A percentile compares a stretch with the other conserved stretches of the same genome.
Conservation (phyloP, 2,888 invertebrate genomes). For the Leucoptera coffeella region DNA sequence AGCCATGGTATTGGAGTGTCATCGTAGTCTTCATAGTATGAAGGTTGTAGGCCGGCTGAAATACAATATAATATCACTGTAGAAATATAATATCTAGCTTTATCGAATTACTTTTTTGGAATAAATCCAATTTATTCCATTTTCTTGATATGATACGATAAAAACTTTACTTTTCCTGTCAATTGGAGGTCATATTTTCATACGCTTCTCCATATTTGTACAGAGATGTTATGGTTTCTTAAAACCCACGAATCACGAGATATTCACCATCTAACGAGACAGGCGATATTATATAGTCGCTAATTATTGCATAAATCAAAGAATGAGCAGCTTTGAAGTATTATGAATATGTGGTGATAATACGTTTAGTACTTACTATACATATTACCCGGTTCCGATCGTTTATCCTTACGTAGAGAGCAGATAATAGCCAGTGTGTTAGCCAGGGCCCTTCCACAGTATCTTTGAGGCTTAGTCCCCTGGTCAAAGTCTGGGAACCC, state of each 20-base stretch:
- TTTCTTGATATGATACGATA: too few species aligned
- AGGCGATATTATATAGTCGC: too few species aligned
- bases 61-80: constrained; percentile 7
- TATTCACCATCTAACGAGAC: too few species aligned
- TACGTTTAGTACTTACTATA: constrained; percentile 6
- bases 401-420: constrained; percentile 12
- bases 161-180: too few species aligned
- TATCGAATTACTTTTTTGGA: not conserved
- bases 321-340: not conserved
- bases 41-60: constrained; percentile 16
- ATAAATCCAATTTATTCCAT: not conserved
- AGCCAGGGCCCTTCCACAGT: constrained; percentile 21
- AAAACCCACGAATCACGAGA: too few species aligned
- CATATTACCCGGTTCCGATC: constrained; percentile 15
- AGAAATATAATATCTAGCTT: not conserved
- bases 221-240: too few species aligned
- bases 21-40: constrained; percentile 16
- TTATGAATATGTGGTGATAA: not conserved
- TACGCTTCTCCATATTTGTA: too few species aligned
- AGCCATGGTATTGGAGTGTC: constrained; percentile 13
- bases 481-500: not conserved
- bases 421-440: constrained; percentile 17
- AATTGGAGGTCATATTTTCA: too few species aligned
- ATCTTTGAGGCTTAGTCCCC: constrained; percentile 9
- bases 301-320: not conserved